phyloP scores from a whole-genome alignment of 1,140 invertebrate species.

The Lepidurus arcticus region DNA sequence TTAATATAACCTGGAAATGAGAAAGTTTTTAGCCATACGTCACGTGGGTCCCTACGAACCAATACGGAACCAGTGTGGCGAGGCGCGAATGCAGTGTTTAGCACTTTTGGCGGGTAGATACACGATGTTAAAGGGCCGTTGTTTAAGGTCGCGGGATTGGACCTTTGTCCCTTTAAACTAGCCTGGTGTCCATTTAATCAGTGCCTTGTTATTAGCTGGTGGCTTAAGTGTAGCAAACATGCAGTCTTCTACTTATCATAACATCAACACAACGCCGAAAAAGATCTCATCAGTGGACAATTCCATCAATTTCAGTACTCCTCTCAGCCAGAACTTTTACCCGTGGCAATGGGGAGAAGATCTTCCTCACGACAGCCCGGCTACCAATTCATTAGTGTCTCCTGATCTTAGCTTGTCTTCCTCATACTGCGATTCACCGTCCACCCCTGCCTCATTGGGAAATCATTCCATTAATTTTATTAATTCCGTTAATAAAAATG shows the following conservation, averaged over 20 bases:
- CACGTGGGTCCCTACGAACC: neutral
- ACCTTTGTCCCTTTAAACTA: conserved; percentile 22
- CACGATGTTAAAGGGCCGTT: conserved; percentile 17
- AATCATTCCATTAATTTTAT: neutral
- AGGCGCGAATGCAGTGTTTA: conserved; percentile 4
- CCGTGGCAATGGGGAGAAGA: conserved; percentile 4
- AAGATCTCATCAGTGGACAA: neutral
- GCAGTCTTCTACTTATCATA: conserved; percentile 2
- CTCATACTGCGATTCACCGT: neutral
- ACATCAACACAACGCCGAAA: neutral
- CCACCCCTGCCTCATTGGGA: neutral
- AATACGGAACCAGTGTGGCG: neutral
- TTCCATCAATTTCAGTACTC: neutral
- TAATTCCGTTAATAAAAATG: neutral
- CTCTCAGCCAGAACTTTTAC: neutral
- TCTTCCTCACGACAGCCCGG: neutral
- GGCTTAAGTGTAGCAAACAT: neutral
- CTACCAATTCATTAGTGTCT: neutral
- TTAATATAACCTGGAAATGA: neutral
- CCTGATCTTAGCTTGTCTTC: neutral
- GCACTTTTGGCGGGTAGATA: neutral
- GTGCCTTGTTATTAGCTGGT: neutral
- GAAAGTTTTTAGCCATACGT: neutral
- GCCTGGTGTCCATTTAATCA: conserved; percentile 1
- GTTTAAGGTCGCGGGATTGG: conserved; percentile 7